phyloP scores from a whole-genome alignment of 2,888 invertebrate genomes.

The Entomobrya proxima region DNA sequence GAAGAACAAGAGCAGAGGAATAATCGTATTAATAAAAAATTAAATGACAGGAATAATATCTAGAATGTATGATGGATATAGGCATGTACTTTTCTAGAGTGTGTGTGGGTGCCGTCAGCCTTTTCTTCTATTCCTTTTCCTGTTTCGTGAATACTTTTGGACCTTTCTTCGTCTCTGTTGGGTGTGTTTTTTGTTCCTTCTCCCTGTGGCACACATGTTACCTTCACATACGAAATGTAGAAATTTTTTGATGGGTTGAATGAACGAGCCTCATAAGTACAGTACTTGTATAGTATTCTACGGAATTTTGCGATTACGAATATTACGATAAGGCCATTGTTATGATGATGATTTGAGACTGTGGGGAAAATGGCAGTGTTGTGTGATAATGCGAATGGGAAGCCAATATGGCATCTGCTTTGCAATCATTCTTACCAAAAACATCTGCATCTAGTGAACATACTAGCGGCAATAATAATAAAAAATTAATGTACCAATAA shows the following conservation, averaged over 20 bases:
- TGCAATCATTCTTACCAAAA: too few relatives aligned
- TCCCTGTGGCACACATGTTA: not conserved
- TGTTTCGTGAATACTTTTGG: not conserved
- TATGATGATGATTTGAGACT: too few relatives aligned
- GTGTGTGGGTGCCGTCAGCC: too few relatives aligned
- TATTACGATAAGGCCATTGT: too few relatives aligned
- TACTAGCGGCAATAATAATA: not conserved
- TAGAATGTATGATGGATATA: not conserved
- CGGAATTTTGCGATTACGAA: not conserved
- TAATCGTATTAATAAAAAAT: conserved; percentile 17
- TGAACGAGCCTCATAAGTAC: not conserved
- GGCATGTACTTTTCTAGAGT: too few relatives aligned
- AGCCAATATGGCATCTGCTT: too few relatives aligned
- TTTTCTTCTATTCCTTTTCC: too few relatives aligned
- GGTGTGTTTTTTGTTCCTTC: not conserved
- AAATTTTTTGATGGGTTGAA: conserved; percentile 8
- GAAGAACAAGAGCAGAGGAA: too few relatives aligned
- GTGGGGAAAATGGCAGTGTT: too few relatives aligned
- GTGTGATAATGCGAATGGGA: too few relatives aligned
- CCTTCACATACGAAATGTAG: not conserved
- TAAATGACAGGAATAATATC: conserved; percentile 1
- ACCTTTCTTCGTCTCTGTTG: not conserved
- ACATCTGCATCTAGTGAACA: not conserved
- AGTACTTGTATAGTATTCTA: too few relatives aligned
- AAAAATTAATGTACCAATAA: not conserved